A percentile compares a stretch with the other conserved stretches of the same genome.
phyloP scores from a whole-genome alignment of 2,888 invertebrate genomes.

The Timandra comae region DNA sequence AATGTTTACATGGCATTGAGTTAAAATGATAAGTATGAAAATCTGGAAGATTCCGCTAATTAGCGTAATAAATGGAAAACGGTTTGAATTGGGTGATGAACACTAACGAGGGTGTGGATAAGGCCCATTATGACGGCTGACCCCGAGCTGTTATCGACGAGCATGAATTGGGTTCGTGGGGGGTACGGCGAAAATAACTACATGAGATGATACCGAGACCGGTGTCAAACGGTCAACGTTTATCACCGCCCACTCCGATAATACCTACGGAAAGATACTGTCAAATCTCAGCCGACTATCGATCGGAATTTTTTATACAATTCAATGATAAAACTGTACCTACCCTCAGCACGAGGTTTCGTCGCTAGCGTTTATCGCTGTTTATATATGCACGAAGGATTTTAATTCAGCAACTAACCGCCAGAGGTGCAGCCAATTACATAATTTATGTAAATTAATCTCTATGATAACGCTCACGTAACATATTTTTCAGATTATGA shows the following conservation, averaged over 20 bases:
- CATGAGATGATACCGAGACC: slow-evolving; percentile 22
- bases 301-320: too few species aligned
- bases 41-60: too few species aligned
- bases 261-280: not conserved
- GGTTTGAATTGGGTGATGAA: not conserved
- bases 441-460: too few species aligned
- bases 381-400: too few species aligned
- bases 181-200: slow-evolving; percentile 38
- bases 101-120: not conserved
- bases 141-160: slow-evolving; percentile 45
- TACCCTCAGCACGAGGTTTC: too few species aligned
- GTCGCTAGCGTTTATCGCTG: too few species aligned
- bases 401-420: too few species aligned
- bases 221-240: slow-evolving; percentile 30
- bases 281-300: too few species aligned
- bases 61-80: not conserved
- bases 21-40: not conserved
- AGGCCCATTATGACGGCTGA: slow-evolving; percentile 38
- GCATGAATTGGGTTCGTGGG: slow-evolving; percentile 68
- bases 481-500: too few species aligned
- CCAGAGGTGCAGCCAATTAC: too few species aligned
- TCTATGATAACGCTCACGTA: too few species aligned
- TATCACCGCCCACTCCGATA: slow-evolving; percentile 16
- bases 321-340: too few species aligned
- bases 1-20: not conserved